Evolutionary conservation across 1,140 invertebrate genomes (phyloP), one percentile per base, ranked within the genome.

Genomic region (Drosophila cardini): DNA sequence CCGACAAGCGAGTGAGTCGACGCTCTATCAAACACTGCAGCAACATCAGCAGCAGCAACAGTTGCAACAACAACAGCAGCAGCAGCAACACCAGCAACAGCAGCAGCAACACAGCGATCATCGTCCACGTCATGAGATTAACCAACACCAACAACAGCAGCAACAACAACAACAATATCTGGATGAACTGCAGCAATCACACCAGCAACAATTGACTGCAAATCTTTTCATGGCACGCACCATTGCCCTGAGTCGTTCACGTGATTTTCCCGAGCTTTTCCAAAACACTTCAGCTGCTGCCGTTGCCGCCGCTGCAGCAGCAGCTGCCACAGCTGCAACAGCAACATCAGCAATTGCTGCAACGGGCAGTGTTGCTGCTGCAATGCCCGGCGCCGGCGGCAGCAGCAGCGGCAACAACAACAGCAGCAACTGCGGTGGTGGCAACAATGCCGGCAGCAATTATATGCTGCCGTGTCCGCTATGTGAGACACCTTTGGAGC

Each of bases 381-480:
- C 21, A 26, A 26, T 26, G 67, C 62, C 60, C 70, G 70, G 55
- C 26, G 76, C 67, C 92, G 64, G 77, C 90, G 30, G 76, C 74
- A 40, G 86, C 91, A 50, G 84, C 91, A 38, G 15, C 36, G 30
- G 34, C 34, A 55, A 38, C 32, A 18, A 8, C 50, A 6, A 36
- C 43, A 18, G 10, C 65, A 56, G 21, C 38, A 34, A 45, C 11
- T 7, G 26, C n/a, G 10, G 38, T 85, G 42, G 43, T 55, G 16
- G 38, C 55, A 30, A 36, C 90, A 70, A 42, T 50, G 43, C 52
- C 32, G 65, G 64, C 56, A 80, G 78, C 64, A 90, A 83, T 62
- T 92, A 86, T 43, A 83, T 92, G 81, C 92, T 94, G 89, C 94
- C 94, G 76, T 96, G 95, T 90, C 96, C 96, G 40, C 93, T 97